These are phyloP conservation scores for Mesorhabditis belari DNA, from an alignment of 2,888 invertebrate species.

Conservation along the genomic window DNA sequence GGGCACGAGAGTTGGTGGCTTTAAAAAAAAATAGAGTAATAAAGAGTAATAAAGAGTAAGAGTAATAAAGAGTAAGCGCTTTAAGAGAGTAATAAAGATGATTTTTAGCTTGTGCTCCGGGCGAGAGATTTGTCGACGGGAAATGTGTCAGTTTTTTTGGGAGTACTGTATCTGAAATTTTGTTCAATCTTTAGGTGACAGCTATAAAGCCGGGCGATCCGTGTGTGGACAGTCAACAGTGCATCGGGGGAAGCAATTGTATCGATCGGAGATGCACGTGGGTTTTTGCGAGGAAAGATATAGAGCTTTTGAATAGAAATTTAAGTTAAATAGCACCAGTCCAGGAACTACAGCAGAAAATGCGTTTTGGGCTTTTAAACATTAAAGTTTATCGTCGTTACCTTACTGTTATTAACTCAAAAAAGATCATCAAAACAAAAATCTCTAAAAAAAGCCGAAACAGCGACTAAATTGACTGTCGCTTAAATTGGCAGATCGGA, in stretches of 20 bases:
- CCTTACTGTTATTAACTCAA: too few relatives aligned
- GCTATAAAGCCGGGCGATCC: conserved; percentile 20
- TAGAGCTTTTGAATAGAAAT: neutral
- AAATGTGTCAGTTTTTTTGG: too few relatives aligned
- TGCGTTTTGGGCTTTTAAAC: too few relatives aligned
- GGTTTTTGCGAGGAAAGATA: conserved; percentile 2
- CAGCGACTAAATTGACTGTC: too few relatives aligned
- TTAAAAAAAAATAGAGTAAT: neutral
- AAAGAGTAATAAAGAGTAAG: neutral
- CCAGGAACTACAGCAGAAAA: too few relatives aligned
- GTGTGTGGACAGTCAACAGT: conserved; percentile 25
- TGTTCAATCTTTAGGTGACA: too few relatives aligned
- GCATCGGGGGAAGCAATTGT: conserved; percentile 25
- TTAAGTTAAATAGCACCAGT: too few relatives aligned
- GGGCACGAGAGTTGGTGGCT: conserved; percentile 10
- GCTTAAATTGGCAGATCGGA: too few relatives aligned
- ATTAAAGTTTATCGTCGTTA: too few relatives aligned
- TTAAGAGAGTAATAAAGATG: neutral
- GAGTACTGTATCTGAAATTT: too few relatives aligned
- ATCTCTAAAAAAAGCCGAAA: too few relatives aligned
- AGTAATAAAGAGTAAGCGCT: neutral
- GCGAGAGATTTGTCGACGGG: conserved; percentile 25
- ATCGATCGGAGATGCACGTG: conserved; percentile 22
- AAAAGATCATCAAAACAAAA: too few relatives aligned
- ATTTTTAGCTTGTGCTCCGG: conserved; percentile 18